Percentiles rank a stretch among this genome's conserved stretches.
These are phyloP conservation scores for Synchiropus splendidus DNA, from an alignment of 2,113 vertebrate species.

Conservation along the genomic window DNA sequence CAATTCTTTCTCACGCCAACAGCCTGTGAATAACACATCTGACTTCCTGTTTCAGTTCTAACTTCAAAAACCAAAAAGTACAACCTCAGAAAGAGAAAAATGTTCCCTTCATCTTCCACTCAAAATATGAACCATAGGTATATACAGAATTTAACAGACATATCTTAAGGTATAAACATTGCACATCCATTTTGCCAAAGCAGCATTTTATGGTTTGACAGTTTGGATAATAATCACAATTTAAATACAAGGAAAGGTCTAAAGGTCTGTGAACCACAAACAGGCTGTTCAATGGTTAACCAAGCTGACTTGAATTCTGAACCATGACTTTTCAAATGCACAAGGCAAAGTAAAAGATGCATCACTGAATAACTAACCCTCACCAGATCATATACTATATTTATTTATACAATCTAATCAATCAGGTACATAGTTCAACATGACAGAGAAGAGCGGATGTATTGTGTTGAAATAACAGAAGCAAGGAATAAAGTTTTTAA, in stretches of 20 bases:
- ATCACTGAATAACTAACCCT: no score
- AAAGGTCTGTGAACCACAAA: slow-evolving; percentile 18
- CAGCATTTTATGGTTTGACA: slow-evolving; percentile 7
- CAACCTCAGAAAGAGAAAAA: not conserved
- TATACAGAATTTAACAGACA: not conserved
- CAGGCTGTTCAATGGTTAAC: slow-evolving; percentile 48
- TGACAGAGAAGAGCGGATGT: no score
- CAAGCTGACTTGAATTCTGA: slow-evolving; percentile 3
- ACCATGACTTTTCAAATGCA: not conserved
- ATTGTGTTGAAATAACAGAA: no score
- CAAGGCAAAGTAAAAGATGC: slow-evolving; percentile 2
- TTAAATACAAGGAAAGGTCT: not conserved
- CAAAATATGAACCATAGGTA: no score
- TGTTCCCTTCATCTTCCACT: no score
- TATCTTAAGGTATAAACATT: no score
- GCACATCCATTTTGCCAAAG: not conserved
- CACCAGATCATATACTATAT: no score
- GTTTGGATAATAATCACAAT: slow-evolving; percentile 1
- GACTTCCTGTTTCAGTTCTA: slow-evolving; percentile 57
- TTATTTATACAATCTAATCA: no score
- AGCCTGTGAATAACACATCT: slow-evolving; percentile 45
- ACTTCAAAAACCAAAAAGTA: slow-evolving; percentile 38
- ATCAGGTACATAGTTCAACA: no score
- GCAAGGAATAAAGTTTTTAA: no score
- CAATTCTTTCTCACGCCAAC: slow-evolving; percentile 24